Base-by-base conservation (phyloP, 2,113 vertebrate genomes). In the Tragelaphus strepsiceros region DNA sequence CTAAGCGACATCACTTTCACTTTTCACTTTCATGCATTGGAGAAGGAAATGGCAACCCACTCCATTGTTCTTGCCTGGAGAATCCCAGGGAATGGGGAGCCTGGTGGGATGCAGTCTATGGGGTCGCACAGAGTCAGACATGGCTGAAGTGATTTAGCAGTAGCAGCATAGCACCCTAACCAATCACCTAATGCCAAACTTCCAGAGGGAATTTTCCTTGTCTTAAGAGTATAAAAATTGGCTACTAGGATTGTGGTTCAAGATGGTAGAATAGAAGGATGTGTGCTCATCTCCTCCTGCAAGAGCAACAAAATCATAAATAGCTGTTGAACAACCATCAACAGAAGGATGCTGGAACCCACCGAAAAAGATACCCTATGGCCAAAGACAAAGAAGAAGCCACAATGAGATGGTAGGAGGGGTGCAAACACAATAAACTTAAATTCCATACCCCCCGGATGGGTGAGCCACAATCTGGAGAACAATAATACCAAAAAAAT, bases 361-460 rank as follows among this genome's bases (percentile, higher is more conserved):
- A 71, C 64, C n/a, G 35, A 35, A 71, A 35, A 35, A 71, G 64
- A 71, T 71, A 71, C 64, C 19, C n/a, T 35, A 71, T 71, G n/a
- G n/a, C 64, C 64, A 71, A 71, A 71, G n/a, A 71, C 64, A 71
- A 71, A 71, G 64, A 67, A 67, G n/a, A 35, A 71, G 64, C 64
- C 64, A 71, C 64, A 71, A 5, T 35, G 64, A 71, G n/a, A 71
- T 71, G n/a, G 64, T 71, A 71, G n/a, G 64, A 71, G 64, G 64
- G 64, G 19, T 71, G n/a, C 64, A 71, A 71, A 71, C 19, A 22
- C 64, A 71, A 71, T 35, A 35, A 22, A 35, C 21, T 35, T 71
- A 71, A 35, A 71, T 35, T 22, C 17, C 9, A 35, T 35, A 71
- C n/a, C 17, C 1, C 0, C 9, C 0, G 0, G n/a, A 35, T 71